These are phyloP conservation scores for Hoplostethus atlanticus DNA, from an alignment of 2,797 vertebrate species.

Conservation along the genomic window DNA sequence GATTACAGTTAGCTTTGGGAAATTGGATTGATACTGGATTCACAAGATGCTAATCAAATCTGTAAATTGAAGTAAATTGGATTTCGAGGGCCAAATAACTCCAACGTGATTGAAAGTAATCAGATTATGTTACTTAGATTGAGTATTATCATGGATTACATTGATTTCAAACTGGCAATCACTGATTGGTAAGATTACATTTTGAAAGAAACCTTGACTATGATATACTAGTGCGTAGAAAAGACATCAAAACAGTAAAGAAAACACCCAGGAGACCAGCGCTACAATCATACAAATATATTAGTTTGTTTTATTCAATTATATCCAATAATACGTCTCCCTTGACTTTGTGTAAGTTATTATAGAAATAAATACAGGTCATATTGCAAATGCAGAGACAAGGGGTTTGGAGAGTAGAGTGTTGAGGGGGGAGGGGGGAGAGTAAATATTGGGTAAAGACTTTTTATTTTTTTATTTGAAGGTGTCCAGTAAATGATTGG, in stretches of 20 bases:
- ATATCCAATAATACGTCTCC: conserved; percentile 87
- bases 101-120: too few relatives aligned
- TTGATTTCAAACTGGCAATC: too few relatives aligned
- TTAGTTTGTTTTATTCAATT: conserved; percentile 91
- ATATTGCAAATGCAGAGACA: conserved; percentile 87
- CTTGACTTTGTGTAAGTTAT: conserved; percentile 85
- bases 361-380: conserved; percentile 89
- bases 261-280: conserved; percentile 65
- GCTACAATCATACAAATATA: conserved; percentile 91
- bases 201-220: too few relatives aligned
- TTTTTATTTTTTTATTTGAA: conserved; percentile 67
- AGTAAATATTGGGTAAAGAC: conserved; percentile 82
- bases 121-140: too few relatives aligned
- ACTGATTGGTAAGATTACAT: too few relatives aligned
- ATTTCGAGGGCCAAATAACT: too few relatives aligned
- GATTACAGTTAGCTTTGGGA: background rate
- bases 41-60: too few relatives aligned
- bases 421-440: conserved; percentile 66
- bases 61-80: too few relatives aligned
- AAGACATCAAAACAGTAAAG: conserved; percentile 17
- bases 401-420: conserved; percentile 69
- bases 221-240: background rate
- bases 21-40: too few relatives aligned
- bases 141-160: too few relatives aligned
- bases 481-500: conserved; percentile 86